Percentiles rank a stretch among this genome's conserved stretches.
phyloP scores from a whole-genome alignment of 2,113 vertebrate genomes.

The Promerops cafer region DNA sequence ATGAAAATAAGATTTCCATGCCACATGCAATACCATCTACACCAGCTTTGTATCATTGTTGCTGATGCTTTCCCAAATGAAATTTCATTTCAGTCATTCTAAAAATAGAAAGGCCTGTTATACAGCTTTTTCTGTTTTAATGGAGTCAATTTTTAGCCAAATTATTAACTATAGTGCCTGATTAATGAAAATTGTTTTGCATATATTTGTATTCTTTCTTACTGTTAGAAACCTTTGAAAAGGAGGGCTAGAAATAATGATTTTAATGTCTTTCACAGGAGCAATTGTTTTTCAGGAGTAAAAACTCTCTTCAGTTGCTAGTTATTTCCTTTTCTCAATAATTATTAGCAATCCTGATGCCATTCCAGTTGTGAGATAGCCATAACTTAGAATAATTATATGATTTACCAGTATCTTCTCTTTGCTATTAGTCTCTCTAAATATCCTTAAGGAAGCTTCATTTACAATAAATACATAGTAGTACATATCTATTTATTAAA shows the following conservation, averaged over 20 bases:
- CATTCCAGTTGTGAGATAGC: background rate
- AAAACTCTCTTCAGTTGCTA: background rate
- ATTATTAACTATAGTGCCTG: background rate
- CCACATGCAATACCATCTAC: background rate
- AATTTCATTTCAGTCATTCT: background rate
- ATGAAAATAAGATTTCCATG: background rate
- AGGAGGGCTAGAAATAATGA: background rate
- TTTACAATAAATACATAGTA: background rate
- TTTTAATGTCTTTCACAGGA: background rate
- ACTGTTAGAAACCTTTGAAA: background rate
- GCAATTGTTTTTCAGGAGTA: background rate
- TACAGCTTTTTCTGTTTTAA: background rate
- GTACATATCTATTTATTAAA: slow-evolving; percentile 55
- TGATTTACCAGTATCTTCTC: background rate
- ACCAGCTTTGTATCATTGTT: background rate
- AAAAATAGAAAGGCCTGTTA: background rate
- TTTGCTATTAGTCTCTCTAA: background rate
- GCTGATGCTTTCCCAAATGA: background rate
- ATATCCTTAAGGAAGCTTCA: background rate
- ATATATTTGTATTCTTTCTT: background rate
- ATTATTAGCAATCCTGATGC: background rate
- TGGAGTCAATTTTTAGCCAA: background rate
- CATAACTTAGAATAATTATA: background rate
- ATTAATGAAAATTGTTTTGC: background rate
- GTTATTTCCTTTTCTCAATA: background rate